Base-by-base conservation (phyloP, 1,140 invertebrate genomes). In the Bombus breviceps region DNA sequence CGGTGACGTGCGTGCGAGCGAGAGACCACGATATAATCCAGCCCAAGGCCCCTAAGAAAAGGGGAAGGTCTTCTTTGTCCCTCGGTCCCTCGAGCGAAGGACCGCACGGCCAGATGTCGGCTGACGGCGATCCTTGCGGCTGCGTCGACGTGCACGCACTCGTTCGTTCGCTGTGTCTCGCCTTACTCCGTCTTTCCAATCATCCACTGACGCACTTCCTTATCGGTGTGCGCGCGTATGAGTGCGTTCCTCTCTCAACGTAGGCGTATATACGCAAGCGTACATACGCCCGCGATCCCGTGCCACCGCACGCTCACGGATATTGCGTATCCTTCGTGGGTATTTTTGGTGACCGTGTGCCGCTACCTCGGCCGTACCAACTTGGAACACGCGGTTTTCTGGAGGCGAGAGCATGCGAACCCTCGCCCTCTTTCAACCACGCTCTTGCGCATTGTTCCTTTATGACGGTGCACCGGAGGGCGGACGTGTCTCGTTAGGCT, bases 1-100 rank as follows among this genome's bases (percentile, higher is more conserved):
- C 43, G 32, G 13, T 57, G 69, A 57, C n/a, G 57, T 59, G 72
- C 68, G 53, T 62, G 62, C 79, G 79, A 53, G 18, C 83, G 77
- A 85, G 89, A 83, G 28, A 66, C 34, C 81, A 86, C 86, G 87
- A 91, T 88, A 87, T 89, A 90, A 91, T 92, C 91, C 82, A 91
- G 80, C 77, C 81, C 72, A 81, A 87, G 91, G 86, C 83, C 87
- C 88, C 85, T 76, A 87, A 92, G 92, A 90, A 92, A 93, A 92
- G 88, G 90, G 90, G 91, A 89, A 93, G 90, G 91, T 87, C 92
- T 91, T 87, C 89, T 93, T 93, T 93, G 92, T 93, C 81, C 86
- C 62, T 72, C 57, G 85, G 84, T 89, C 89, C 88, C 89, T 91
- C 84, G 87, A 86, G 86, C 73, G 79, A 90, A 88, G 92, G 89